Base-by-base conservation (phyloP, 2,797 vertebrate species). In the Falco concolor region DNA sequence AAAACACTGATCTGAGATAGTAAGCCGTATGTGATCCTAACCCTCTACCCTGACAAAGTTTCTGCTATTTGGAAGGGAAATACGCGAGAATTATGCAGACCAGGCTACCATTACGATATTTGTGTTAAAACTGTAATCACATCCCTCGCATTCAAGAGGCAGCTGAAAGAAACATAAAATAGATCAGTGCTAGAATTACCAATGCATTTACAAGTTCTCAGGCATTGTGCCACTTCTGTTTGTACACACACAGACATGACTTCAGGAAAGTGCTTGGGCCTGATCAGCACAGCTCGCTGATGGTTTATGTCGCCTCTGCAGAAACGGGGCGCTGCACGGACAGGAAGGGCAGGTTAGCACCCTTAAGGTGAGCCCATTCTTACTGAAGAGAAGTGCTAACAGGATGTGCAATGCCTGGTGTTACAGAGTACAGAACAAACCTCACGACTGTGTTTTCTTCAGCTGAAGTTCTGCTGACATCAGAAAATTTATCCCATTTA, bases 391-490 rank as follows among this genome's bases (percentile, higher is more conserved):
- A 11, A 67, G 19, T 1, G 0, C 44, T 76, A 68, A 53, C 21
- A 12, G 38, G 67, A 45, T 0, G 5, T 3, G 0, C 2, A 0
- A 5, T 44, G 67, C 42, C 47, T 1, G 0, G 5, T 61, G 76
- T 49, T 69, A 68, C 30, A 65, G 56, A 2, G 36, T 50, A 28
- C 1, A 0, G 14, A 76, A 61, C 17, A 17, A 67, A 32, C 28
- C 59, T 63, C 1, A 2, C 64, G 64, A 36, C 36, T 19, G 42
- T 19, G 42, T 22, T 76, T 77, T 34, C 53, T 69, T 76, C 34
- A 24, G 70, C 25, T 54, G 27, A 79, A 89, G 18, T 59, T 93
- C 60, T 84, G 45, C 65, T 84, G 70, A 44, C 23, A 47, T 44
- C 16, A 63, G 75, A 52, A 74, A 52, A 82, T 3, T 3, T 19